Evolutionary conservation across 1,140 invertebrate genomes (phyloP).

Genomic region (Melanaphis sacchari): DNA sequence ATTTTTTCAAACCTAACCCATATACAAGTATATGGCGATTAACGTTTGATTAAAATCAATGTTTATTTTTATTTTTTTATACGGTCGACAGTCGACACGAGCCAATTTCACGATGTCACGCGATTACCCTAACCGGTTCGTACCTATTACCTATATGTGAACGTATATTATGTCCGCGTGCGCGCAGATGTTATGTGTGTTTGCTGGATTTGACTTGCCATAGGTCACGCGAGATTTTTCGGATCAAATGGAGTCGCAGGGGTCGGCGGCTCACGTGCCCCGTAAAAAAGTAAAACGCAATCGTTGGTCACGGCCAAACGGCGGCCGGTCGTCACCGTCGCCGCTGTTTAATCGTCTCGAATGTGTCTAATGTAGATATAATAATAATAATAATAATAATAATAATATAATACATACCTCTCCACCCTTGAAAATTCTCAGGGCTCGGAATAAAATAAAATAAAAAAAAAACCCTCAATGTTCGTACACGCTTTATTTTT

Average conservation of each 20-base stretch:
- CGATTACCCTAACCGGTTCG: constrained; percentile 47
- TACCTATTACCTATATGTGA: neutral
- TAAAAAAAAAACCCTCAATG: neutral
- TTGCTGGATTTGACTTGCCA: constrained; percentile 29
- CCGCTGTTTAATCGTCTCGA: neutral
- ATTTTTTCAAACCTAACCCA: neutral
- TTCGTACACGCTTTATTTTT: no score
- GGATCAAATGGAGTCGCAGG: constrained; percentile 42
- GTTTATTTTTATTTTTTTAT: neutral
- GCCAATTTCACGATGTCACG: constrained; percentile 49
- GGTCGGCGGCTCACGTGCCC: constrained; percentile 48
- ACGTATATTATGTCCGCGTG: neutral
- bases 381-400: no score
- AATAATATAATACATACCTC: neutral
- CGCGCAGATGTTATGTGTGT: constrained; percentile 42
- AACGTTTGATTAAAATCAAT: constrained; percentile 35
- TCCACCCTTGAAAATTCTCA: neutral
- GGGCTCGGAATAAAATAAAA: neutral
- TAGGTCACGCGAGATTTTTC: constrained; percentile 57
- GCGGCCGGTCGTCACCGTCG: neutral
- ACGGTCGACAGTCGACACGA: constrained; percentile 45
- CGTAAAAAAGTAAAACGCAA: constrained; percentile 5
- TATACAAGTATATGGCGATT: neutral
- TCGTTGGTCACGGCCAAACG: constrained; percentile 32
- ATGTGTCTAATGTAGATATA: neutral